Evolutionary conservation across 2,888 invertebrate genomes (phyloP).

Genomic region (Tenthredo mesomela): DNA sequence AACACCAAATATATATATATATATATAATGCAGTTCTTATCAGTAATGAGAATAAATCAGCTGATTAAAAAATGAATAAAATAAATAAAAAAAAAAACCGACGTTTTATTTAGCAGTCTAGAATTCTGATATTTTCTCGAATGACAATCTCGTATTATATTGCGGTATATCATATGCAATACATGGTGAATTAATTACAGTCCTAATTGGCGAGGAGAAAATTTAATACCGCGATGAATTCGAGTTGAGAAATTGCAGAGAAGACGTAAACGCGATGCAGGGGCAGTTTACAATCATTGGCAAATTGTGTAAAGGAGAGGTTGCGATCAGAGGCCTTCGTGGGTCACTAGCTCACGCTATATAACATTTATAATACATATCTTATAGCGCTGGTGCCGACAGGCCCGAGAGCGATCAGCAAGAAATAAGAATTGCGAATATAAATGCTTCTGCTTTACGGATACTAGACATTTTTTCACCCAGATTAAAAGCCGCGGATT

Average conservation of each 20-base stretch:
- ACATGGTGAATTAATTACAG: background rate
- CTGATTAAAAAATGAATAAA: background rate
- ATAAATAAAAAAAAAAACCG: too few relatives aligned
- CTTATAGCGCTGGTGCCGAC: background rate
- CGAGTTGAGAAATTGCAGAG: background rate
- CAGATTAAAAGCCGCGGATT: conserved; percentile 22
- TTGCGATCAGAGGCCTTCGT: conserved; percentile 31
- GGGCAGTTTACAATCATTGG: background rate
- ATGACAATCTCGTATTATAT: background rate
- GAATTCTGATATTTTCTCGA: background rate
- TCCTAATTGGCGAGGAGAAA: background rate
- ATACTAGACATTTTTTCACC: conserved; percentile 24
- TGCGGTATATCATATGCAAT: too few relatives aligned
- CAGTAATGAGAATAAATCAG: background rate
- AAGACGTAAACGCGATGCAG: background rate
- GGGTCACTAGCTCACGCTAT: conserved; percentile 21
- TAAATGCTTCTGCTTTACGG: conserved; percentile 30
- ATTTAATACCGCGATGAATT: background rate
- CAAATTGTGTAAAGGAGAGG: background rate
- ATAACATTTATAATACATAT: background rate
- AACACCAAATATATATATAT: background rate
- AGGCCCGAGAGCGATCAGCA: background rate
- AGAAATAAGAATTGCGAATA: conserved; percentile 23
- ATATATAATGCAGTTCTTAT: background rate
- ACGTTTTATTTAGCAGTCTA: too few relatives aligned